Evolutionary conservation across 2,888 invertebrate genomes (phyloP).

Genomic region (Parnassius apollo): DNA sequence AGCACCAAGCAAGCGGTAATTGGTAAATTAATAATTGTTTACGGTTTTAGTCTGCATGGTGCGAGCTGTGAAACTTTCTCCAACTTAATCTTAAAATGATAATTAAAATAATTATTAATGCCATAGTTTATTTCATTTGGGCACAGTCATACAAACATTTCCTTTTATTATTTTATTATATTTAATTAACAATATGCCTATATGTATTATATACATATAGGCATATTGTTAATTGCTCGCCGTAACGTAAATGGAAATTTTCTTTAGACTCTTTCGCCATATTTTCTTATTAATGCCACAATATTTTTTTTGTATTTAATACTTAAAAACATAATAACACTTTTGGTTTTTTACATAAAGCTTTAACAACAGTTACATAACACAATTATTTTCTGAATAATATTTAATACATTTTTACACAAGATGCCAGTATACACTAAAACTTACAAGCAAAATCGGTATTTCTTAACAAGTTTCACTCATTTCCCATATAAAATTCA

Average conservation of each 20-base stretch:
- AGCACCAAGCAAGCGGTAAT: slow-evolving; percentile 26
- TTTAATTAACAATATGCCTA: slow-evolving; percentile 4
- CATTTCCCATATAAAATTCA: slow-evolving; percentile 39
- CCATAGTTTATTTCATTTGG: neutral
- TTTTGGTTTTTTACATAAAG: slow-evolving; percentile 78
- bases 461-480: slow-evolving; percentile 35
- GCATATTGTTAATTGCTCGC: slow-evolving; percentile 14
- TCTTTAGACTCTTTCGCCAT: slow-evolving; percentile 1
- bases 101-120: slow-evolving; percentile 9
- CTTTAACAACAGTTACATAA: slow-evolving; percentile 77
- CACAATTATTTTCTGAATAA: slow-evolving; percentile 61
- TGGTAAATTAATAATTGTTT: slow-evolving; percentile 12
- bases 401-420: slow-evolving; percentile 59
- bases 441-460: slow-evolving; percentile 44
- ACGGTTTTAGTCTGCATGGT: neutral
- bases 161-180: slow-evolving; percentile 2
- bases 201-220: too few species aligned
- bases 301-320: slow-evolving; percentile 32
- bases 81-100: slow-evolving; percentile 1
- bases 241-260: slow-evolving; percentile 6
- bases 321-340: slow-evolving; percentile 78
- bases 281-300: slow-evolving; percentile 7
- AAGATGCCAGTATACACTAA: slow-evolving; percentile 44
- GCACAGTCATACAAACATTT: neutral
- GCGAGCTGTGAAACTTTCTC: slow-evolving; percentile 2